Conservation (phyloP, 2,888 invertebrate species). For the Habroteleia sp. region DNA sequence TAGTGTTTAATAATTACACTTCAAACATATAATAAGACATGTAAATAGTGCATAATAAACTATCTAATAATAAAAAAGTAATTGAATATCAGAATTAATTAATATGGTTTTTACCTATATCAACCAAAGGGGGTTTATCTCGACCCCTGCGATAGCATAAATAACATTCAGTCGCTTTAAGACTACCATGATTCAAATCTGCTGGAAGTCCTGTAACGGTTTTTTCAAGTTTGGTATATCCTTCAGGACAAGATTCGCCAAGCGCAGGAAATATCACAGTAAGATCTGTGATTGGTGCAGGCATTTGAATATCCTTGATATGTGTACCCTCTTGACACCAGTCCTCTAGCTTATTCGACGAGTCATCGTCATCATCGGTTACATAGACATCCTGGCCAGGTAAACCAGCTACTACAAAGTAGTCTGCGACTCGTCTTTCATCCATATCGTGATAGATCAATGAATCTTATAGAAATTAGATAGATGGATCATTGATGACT, state of each 20-base stretch:
- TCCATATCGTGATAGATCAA: slow-evolving; percentile 84
- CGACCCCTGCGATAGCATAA: slow-evolving; percentile 95
- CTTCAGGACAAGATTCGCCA: slow-evolving; percentile 92
- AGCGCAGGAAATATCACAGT: slow-evolving; percentile 94
- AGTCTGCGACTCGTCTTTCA: slow-evolving; percentile 95
- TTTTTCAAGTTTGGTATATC: slow-evolving; percentile 87
- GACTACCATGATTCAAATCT: slow-evolving; percentile 98
- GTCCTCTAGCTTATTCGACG: slow-evolving; percentile 72
- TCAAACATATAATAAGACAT: too few species aligned
- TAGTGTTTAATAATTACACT: too few species aligned
- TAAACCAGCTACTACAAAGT: slow-evolving; percentile 98
- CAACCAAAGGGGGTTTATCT: slow-evolving; percentile 97
- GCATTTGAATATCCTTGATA: slow-evolving; percentile 89
- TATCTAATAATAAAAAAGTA: too few species aligned
- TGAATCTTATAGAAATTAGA: slow-evolving; percentile 6
- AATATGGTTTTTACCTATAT: slow-evolving; percentile 87
- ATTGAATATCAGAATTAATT: background rate
- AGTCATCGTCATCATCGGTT: slow-evolving; percentile 87
- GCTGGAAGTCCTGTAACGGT: slow-evolving; percentile 95
- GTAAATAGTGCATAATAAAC: too few species aligned
- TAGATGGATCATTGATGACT: slow-evolving; percentile 51
- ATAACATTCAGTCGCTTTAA: slow-evolving; percentile 95
- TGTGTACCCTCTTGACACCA: slow-evolving; percentile 84
- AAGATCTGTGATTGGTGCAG: slow-evolving; percentile 98
- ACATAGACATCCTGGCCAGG: slow-evolving; percentile 82